Evolutionary conservation across 2,113 vertebrate genomes (phyloP).

Genomic region (Cottus gobio): DNA sequence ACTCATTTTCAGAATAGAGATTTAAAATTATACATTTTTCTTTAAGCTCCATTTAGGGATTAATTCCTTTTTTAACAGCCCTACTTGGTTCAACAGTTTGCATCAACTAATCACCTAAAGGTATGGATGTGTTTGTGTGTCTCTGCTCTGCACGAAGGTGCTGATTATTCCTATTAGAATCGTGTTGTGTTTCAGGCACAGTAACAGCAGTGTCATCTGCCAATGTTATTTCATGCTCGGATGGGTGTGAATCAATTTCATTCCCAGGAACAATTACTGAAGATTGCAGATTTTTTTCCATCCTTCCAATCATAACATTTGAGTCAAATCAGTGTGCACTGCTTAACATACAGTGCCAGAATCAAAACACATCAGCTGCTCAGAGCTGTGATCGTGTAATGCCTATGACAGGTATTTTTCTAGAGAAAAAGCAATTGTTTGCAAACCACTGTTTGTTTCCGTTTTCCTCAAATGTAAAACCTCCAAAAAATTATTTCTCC

Average conservation of each 20-base stretch:
- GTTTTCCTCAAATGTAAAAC: slow-evolving; percentile 59
- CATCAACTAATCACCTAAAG: slow-evolving; percentile 41
- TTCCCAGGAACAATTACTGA: slow-evolving; percentile 85
- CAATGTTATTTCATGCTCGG: slow-evolving; percentile 86
- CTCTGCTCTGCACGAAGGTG: slow-evolving; percentile 68
- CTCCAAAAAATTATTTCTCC: slow-evolving; percentile 32
- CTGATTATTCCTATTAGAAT: slow-evolving; percentile 83
- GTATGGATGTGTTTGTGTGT: slow-evolving; percentile 24
- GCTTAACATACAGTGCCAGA: slow-evolving; percentile 68
- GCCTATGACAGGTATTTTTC: slow-evolving; percentile 54
- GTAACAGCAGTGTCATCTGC: slow-evolving; percentile 84
- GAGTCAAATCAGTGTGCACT: slow-evolving; percentile 76
- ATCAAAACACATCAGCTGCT: slow-evolving; percentile 68
- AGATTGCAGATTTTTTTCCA: slow-evolving; percentile 76
- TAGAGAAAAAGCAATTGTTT: slow-evolving; percentile 43
- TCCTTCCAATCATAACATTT: slow-evolving; percentile 79
- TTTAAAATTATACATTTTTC: slow-evolving; percentile 19
- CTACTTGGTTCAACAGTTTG: slow-evolving; percentile 46
- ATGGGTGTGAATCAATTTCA: slow-evolving; percentile 87
- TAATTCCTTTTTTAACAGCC: slow-evolving; percentile 46
- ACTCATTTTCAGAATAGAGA: slow-evolving; percentile 7
- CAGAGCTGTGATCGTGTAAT: slow-evolving; percentile 51
- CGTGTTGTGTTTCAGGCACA: slow-evolving; percentile 79
- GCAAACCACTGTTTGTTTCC: slow-evolving; percentile 36
- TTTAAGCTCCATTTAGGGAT: slow-evolving; percentile 31